Evolutionary conservation across 2,888 invertebrate genomes (phyloP).

Genomic region (Noctua comes): DNA sequence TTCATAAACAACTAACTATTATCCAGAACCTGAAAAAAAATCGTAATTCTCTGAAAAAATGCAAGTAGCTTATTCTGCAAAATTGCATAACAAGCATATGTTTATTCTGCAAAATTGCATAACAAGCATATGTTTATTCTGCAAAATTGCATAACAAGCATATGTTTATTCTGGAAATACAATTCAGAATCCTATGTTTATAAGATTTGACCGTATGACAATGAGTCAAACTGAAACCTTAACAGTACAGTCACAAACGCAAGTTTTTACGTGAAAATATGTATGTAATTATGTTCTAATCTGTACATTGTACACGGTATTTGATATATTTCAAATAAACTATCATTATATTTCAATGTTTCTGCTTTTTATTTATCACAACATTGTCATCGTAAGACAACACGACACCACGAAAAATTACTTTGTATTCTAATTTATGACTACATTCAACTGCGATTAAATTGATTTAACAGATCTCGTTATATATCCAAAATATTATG

Average conservation of each 20-base stretch:
- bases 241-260: conserved; percentile 28
- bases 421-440: background rate
- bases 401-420: background rate
- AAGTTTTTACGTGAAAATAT: conserved; percentile 10
- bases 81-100: background rate
- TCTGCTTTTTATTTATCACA: conserved; percentile 32
- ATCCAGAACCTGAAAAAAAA: background rate
- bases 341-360: conserved; percentile 51
- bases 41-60: background rate
- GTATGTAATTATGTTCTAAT: conserved; percentile 41
- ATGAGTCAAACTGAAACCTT: conserved; percentile 7
- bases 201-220: conserved; percentile 4
- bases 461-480: background rate
- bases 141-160: background rate
- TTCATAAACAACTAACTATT: background rate
- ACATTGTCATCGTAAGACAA: background rate
- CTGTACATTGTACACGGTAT: conserved; percentile 41
- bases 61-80: background rate
- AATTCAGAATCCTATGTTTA: background rate
- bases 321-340: conserved; percentile 62
- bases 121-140: background rate
- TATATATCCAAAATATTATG: background rate
- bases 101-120: background rate
- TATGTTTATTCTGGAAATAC: background rate
- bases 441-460: background rate